A percentile compares a stretch with the other conserved stretches of the same genome.
Conservation (phyloP, 1,140 invertebrate species). For the Brevipalpus yothersi region DNA sequence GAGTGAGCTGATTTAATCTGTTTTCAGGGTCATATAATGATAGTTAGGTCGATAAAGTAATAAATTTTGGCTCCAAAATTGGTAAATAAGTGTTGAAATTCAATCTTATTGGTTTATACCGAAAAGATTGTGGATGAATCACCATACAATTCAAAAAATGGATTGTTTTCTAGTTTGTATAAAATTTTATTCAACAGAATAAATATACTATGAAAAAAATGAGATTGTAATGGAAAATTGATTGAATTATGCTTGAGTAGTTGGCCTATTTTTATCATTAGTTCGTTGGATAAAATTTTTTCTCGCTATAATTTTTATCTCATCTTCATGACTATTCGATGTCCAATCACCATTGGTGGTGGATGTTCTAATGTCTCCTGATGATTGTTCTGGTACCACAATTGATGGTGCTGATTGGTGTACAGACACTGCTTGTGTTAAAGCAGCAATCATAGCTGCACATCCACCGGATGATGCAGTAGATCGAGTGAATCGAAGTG, state of each 20-base stretch:
- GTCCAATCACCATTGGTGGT: constrained; percentile 8
- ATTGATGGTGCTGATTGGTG: constrained; percentile 2
- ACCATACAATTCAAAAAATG: too few species aligned
- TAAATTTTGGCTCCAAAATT: not conserved
- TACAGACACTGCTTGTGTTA: not conserved
- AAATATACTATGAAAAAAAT: too few species aligned
- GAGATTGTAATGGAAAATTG: too few species aligned
- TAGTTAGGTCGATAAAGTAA: not conserved
- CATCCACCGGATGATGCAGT: not conserved
- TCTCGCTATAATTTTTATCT: not conserved
- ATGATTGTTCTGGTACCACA: constrained; percentile 3
- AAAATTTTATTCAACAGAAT: too few species aligned
- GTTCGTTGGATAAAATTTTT: too few species aligned
- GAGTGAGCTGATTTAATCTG: not conserved
- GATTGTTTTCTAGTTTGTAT: too few species aligned
- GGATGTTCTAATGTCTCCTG: constrained; percentile 2
- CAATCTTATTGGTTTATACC: too few species aligned
- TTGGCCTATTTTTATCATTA: too few species aligned
- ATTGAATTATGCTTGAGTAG: too few species aligned
- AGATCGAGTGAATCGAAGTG: constrained; percentile 5
- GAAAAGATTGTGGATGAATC: too few species aligned
- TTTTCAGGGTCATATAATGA: not conserved
- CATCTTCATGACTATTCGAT: constrained; percentile 7
- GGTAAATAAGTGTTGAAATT: not conserved
- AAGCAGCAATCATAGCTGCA: not conserved